These are phyloP conservation scores for Corythaixoides concolor DNA, from an alignment of 2,113 vertebrate species.

Conservation along the genomic window DNA sequence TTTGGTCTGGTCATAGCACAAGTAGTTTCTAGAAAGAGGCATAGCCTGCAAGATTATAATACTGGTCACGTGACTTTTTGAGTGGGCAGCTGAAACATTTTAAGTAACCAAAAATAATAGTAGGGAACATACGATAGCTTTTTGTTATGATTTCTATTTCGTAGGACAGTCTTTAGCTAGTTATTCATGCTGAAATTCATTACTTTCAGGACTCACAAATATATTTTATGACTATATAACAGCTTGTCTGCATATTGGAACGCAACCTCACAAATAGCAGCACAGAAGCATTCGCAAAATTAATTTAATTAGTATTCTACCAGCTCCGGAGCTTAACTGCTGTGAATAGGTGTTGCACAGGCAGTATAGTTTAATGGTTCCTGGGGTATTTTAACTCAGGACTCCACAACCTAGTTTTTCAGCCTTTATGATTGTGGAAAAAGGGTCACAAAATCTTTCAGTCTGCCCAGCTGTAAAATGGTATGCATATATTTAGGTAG, in stretches of 20 bases:
- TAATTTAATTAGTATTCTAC: slow-evolving; percentile 58
- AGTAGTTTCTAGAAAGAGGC: slow-evolving; percentile 53
- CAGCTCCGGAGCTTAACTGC: slow-evolving; percentile 35
- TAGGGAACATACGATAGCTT: slow-evolving; percentile 51
- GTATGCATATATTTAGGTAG: not conserved
- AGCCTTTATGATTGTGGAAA: not conserved
- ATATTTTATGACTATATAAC: slow-evolving; percentile 55
- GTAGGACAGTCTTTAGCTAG: slow-evolving; percentile 36
- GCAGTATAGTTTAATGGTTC: slow-evolving; percentile 36
- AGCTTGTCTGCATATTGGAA: slow-evolving; percentile 60
- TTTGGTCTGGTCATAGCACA: slow-evolving; percentile 3
- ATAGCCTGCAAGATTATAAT: slow-evolving; percentile 4
- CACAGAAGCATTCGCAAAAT: slow-evolving; percentile 41
- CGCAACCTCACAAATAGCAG: slow-evolving; percentile 39
- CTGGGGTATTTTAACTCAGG: not conserved
- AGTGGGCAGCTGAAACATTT: slow-evolving; percentile 59
- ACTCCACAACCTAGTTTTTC: not conserved
- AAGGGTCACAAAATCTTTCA: slow-evolving; percentile 5
- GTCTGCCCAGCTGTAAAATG: slow-evolving; percentile 16
- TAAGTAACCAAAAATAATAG: slow-evolving; percentile 66
- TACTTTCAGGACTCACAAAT: slow-evolving; percentile 50
- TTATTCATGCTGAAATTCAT: slow-evolving; percentile 52
- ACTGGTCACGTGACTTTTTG: slow-evolving; percentile 34
- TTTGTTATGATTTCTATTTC: slow-evolving; percentile 55
- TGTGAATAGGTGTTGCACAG: slow-evolving; percentile 54